Evolutionary conservation across 53 echinoderm and acorn worm genomes (phyloP), one percentile per base, ranked within the genome.

Genomic region (Echinometra lucunter): DNA sequence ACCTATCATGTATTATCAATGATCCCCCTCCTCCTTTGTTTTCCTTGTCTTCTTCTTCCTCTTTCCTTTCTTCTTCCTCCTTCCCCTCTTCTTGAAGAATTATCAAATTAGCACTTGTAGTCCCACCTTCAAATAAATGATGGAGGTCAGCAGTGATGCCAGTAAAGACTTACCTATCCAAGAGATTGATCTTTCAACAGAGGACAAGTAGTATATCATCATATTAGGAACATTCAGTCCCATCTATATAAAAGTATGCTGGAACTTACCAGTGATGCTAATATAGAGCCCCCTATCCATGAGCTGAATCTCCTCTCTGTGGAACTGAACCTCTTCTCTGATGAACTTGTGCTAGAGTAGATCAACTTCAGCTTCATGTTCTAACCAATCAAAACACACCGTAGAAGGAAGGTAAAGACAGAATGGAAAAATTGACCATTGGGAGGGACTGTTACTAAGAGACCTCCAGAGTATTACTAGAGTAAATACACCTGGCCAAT

Each of bases 251-350:
- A 11, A 45, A 47, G 28, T 10, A 8, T 47, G 60, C 30, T 58
- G 89, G 89, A 37, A 10, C 99, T 97, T 95, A 99, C 99, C 96
- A 99, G 78, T 66, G 99, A 99, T 16, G 99, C 99, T 27, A 99
- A 93, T 67, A 99, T 99, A 19, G 99, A 99, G 28, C 99, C 99
- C 18, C 99, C 99, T 44, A 99, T 99, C 99, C 99, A 99, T 6
- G 97, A 95, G 58, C 99, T 98, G 95, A 99, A 99, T 45, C 99
- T 91, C 89, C 99, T 96, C 91, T 99, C 99, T 89, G 97, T 95
- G 38, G 95, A 89, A 28, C 96, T 94, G 94, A 94, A 94, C 34
- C 94, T 57, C 94, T 94, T 94, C 28, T 94, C 94, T 63, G 94
- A 94, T 83, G 94, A 94, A 67, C 94, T 91, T 1, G 96, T 96